Evolutionary conservation across 92 coral and sea anemone genomes (phyloP).

Genomic region (Epizoanthus rinbou): DNA sequence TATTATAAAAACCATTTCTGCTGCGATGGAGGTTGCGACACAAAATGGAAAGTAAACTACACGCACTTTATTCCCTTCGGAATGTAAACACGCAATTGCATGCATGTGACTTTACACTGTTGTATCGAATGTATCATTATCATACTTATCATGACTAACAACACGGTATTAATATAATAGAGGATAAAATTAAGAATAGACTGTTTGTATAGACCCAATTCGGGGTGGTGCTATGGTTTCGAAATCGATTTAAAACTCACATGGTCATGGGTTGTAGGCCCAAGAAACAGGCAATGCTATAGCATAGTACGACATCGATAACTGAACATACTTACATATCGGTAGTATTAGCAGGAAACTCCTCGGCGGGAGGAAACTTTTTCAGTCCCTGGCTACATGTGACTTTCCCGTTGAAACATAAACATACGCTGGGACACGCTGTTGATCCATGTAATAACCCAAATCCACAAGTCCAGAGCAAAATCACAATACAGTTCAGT

Average conservation of each 20-base stretch:
- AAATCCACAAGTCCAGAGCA: neutral
- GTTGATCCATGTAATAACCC: neutral
- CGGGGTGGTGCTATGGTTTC: no score
- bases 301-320: neutral
- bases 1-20: no score
- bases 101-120: neutral
- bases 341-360: constrained; percentile 31
- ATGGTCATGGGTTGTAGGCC: no score
- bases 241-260: no score
- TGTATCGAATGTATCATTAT: neutral
- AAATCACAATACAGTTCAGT: neutral
- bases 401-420: constrained; percentile 22
- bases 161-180: neutral
- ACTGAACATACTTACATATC: constrained; percentile 20
- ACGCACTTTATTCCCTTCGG: neutral
- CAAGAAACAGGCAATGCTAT: neutral
- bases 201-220: no score
- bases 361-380: neutral
- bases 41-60: neutral
- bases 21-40: constrained; percentile 17
- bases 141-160: neutral
- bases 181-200: neutral
- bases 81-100: constrained; percentile 7
- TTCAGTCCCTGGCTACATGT: constrained; percentile 6
- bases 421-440: constrained; percentile 2